Conservation (phyloP, 2,888 invertebrate genomes). For the Chloromyia formosa region DNA sequence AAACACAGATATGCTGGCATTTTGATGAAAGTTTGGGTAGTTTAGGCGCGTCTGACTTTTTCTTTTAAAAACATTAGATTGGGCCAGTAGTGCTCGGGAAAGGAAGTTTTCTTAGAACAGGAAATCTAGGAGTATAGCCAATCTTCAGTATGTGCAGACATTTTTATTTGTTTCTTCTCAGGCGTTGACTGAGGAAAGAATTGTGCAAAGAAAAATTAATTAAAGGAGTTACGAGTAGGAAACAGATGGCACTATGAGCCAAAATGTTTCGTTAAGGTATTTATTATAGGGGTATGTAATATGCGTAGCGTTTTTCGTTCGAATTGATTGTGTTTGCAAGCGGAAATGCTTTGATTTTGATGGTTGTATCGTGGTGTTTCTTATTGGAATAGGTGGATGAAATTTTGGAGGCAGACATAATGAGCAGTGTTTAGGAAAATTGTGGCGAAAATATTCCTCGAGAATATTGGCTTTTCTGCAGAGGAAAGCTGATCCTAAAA, state of each 20-base stretch:
- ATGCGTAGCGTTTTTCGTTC: slow-evolving; percentile 1
- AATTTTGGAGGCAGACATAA: too few relatives aligned
- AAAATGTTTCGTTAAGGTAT: slow-evolving; percentile 7
- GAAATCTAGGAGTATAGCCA: slow-evolving; percentile 1
- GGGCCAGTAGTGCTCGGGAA: neutral
- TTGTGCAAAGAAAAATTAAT: slow-evolving; percentile 26
- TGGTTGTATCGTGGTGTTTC: too few relatives aligned
- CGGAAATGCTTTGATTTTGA: neutral
- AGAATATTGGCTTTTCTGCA: too few relatives aligned
- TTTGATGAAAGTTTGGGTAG: neutral
- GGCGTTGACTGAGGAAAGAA: neutral
- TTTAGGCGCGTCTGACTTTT: neutral
- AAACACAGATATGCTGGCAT: slow-evolving; percentile 17
- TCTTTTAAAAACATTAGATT: neutral
- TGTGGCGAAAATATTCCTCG: too few relatives aligned
- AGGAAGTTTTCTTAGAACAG: slow-evolving; percentile 27
- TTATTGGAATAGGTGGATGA: too few relatives aligned
- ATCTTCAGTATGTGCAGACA: slow-evolving; percentile 27
- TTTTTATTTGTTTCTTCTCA: slow-evolving; percentile 34
- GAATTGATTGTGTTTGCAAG: neutral
- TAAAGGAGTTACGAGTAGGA: slow-evolving; percentile 22
- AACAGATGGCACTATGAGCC: slow-evolving; percentile 14
- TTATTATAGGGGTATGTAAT: neutral
- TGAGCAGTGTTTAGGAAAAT: too few relatives aligned
- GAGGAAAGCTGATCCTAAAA: too few relatives aligned